A percentile compares a stretch with the other conserved stretches of the same genome.
These are phyloP conservation scores for Neomonachus schauinslandi DNA, from an alignment of 2,113 vertebrate genomes.

Conservation along the genomic window DNA sequence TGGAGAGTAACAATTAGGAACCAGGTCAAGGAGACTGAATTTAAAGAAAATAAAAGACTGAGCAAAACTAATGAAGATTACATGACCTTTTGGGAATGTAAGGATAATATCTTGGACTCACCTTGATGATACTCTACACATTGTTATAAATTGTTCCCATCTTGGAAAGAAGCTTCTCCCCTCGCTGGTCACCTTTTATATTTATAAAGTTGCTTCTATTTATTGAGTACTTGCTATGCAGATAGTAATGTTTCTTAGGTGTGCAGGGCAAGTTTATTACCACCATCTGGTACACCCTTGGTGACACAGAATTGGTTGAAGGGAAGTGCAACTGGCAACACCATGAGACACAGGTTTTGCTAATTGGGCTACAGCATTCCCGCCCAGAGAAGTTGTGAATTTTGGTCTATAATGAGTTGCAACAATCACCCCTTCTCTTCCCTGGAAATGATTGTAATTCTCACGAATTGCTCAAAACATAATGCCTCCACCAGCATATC, in stretches of 20 bases:
- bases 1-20: background rate
- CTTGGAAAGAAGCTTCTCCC: background rate
- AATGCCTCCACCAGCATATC: background rate
- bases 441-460: background rate
- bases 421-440: background rate
- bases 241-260: background rate
- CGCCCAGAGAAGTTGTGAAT: background rate
- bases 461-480: background rate
- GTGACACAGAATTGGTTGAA: background rate
- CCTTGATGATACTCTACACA: background rate
- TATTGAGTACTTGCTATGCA: background rate
- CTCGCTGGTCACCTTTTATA: background rate
- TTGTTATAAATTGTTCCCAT: background rate
- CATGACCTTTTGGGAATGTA: background rate
- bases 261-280: background rate
- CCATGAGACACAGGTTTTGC: background rate
- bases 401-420: background rate
- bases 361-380: background rate
- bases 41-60: conserved; percentile 8
- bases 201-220: background rate
- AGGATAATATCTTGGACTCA: background rate
- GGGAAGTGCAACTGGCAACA: background rate
- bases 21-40: background rate
- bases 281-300: background rate
- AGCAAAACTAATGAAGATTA: background rate